Base-by-base conservation (phyloP, 1,140 invertebrate genomes). In the Halyomorpha halys region DNA sequence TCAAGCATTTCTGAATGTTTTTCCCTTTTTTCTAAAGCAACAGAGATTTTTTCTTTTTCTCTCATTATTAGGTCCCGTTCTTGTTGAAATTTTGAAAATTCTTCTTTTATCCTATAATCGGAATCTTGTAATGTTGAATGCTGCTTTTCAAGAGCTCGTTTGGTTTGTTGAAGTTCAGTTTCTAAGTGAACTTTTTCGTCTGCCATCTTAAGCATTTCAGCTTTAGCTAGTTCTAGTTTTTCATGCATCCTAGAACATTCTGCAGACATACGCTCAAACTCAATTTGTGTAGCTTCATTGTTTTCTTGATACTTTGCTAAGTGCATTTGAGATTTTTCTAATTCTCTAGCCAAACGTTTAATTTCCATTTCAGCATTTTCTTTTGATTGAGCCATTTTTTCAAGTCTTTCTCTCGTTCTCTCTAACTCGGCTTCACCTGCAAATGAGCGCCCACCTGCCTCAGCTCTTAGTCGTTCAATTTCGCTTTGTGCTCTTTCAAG, bases 281-380 rank as follows among this genome's bases (percentile, higher is more conserved):
- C 89, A 68, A 89, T 88, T 69, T 87, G 83, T 1, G 84, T 84
- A 8, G 82, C 80, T 70, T 91, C 89, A 70, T 86, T 83, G 2
- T 83, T 84, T 72, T 91, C 88, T 70, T 90, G 83, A 70, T 88
- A 86, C 73, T 91, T 91, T 18, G 81, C 80, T 59, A 91, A 77
- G 73, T 89, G 83, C 75, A 87, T 80, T 72, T 90, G 87, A 34
- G 86, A 84, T 75, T 90, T 90, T 74, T 92, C 91, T 30, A 94
- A 76, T 74, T 94, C 91, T 71, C 92, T 89, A 13, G 86, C 87
- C 54, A 94, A 76, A 60, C 88, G 81, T 68, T 87, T 87, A 53
- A 89, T 84, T 75, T 94, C 90, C 70, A 89, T 78, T 77, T 92
- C 89, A 14, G 88, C 88, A 53, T 87, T 84, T 73, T 89, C 87